These are phyloP conservation scores for Falco punctatus DNA, from an alignment of 2,113 vertebrate genomes.

Conservation along the genomic window DNA sequence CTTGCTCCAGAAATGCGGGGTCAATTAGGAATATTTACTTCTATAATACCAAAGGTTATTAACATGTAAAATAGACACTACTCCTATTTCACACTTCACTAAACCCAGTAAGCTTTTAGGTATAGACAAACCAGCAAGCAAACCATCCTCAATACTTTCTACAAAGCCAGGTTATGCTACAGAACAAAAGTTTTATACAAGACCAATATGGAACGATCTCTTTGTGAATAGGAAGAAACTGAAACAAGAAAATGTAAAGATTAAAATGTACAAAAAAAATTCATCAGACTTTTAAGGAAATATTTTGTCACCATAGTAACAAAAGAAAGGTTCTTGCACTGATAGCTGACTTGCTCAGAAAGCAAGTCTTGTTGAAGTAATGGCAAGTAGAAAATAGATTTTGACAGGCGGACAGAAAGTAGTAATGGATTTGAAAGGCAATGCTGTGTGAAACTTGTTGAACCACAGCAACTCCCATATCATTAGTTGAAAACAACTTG, in stretches of 20 bases:
- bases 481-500: conserved; percentile 1
- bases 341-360: not conserved
- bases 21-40: not conserved
- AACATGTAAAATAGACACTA: not conserved
- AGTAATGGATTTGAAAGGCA: conserved; percentile 29
- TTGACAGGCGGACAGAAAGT: conserved; percentile 15
- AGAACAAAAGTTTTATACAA: not conserved
- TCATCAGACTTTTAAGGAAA: not conserved
- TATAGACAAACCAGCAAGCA: not conserved
- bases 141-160: not conserved
- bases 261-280: not conserved
- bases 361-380: not conserved
- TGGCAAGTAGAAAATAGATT: not conserved
- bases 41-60: not conserved
- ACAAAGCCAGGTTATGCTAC: not conserved
- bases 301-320: not conserved
- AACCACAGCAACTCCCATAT: conserved; percentile 9
- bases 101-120: not conserved
- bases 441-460: conserved; percentile 1
- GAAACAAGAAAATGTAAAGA: not conserved
- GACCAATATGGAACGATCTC: not conserved
- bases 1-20: not conserved
- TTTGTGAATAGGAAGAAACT: not conserved
- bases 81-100: not conserved
- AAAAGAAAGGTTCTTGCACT: not conserved